Conservation (phyloP, 2,113 vertebrate genomes). For the Noctilio leporinus region DNA sequence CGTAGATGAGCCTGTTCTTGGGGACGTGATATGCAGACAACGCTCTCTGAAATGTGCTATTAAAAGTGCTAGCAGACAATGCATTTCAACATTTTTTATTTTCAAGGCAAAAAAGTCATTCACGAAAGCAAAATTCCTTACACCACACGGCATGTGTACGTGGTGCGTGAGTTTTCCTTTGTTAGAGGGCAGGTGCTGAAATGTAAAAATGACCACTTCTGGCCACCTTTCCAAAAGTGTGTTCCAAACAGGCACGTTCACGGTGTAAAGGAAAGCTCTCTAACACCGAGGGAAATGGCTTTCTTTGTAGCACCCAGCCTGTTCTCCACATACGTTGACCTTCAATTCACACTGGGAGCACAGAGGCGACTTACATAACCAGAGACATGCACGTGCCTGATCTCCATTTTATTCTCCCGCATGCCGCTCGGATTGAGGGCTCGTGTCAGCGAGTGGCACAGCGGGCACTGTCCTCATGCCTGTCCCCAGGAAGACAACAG, state of each 20-base stretch:
- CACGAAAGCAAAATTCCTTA: neutral
- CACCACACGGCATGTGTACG: neutral
- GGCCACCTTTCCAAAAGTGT: neutral
- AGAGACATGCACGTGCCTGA: neutral
- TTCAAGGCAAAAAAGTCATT: conserved; percentile 22
- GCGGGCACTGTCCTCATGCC: neutral
- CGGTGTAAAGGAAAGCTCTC: neutral
- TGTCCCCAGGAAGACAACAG: neutral
- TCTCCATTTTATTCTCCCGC: neutral
- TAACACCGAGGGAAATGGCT: neutral
- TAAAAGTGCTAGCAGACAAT: conserved; percentile 15
- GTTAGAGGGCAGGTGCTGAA: neutral
- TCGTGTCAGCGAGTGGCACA: neutral
- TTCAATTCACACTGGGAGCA: neutral
- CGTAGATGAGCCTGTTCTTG: neutral
- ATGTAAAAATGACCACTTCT: conserved; percentile 13
- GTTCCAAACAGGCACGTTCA: neutral
- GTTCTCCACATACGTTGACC: neutral
- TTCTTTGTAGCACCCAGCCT: neutral
- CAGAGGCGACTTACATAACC: neutral
- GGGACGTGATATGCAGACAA: neutral
- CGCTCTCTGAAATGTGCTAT: neutral
- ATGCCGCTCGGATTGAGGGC: neutral
- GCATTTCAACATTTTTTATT: conserved; percentile 1
- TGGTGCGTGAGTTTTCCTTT: neutral